phyloP scores from a whole-genome alignment of 2,113 vertebrate genomes.

The Saguinus imperator region DNA sequence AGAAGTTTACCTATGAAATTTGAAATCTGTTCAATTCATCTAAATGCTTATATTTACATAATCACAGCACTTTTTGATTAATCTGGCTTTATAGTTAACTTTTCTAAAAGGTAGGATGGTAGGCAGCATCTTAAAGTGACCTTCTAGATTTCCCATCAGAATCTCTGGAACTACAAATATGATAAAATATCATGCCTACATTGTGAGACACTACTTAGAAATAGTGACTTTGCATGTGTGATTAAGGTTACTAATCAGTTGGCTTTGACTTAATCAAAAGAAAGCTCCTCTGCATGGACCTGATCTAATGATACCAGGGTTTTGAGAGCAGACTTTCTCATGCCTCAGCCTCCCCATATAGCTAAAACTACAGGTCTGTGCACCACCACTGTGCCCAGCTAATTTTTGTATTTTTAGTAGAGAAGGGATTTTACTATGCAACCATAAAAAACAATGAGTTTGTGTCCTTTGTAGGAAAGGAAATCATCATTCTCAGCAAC shows the following conservation, averaged over 20 bases:
- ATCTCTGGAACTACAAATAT: not conserved
- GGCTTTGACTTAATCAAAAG: not conserved
- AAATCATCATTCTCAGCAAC: too few species aligned
- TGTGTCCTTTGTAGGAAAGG: too few species aligned
- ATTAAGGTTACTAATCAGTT: not conserved
- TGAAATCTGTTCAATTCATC: not conserved
- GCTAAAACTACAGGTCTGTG: too few species aligned
- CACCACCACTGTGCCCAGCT: too few species aligned
- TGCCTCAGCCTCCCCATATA: too few species aligned
- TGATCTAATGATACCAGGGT: not conserved
- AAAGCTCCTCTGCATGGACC: accelerated
- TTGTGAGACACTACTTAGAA: not conserved
- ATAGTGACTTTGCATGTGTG: not conserved
- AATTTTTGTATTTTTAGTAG: too few species aligned
- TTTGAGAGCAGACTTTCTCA: not conserved
- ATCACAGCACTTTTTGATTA: not conserved
- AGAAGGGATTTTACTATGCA: too few species aligned
- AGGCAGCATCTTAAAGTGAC: not conserved
- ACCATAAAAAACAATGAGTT: too few species aligned
- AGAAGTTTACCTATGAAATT: not conserved
- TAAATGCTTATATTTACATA: not conserved
- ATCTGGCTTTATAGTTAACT: not conserved
- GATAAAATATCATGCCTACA: not conserved
- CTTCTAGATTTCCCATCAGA: not conserved
- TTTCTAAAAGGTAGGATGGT: not conserved